These are phyloP conservation scores for Danionella cerebrum DNA, from an alignment of 2,113 vertebrate genomes.

Conservation along the genomic window DNA sequence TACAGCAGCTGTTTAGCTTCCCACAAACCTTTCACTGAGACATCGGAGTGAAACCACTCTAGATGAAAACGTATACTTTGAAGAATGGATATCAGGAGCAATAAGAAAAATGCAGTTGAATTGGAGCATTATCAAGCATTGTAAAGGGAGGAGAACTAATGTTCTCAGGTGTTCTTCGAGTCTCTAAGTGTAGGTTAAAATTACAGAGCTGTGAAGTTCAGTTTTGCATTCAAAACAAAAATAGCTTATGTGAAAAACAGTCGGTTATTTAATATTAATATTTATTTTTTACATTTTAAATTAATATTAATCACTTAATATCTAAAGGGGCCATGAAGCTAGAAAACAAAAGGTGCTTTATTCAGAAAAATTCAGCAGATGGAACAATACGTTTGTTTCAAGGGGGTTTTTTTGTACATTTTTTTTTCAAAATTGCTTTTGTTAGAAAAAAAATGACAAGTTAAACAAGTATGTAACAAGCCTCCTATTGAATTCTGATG, in stretches of 20 bases:
- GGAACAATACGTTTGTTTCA: too few species aligned
- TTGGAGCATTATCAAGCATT: background rate
- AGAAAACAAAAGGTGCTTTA: too few species aligned
- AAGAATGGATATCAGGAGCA: background rate
- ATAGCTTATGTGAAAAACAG: background rate
- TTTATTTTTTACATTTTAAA: too few species aligned
- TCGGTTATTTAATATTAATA: too few species aligned
- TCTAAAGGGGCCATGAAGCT: too few species aligned
- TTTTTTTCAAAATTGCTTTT: too few species aligned
- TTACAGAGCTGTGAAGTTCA: background rate
- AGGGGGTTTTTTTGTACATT: too few species aligned
- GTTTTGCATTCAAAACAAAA: background rate
- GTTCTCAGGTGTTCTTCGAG: background rate
- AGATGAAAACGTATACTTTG: background rate
- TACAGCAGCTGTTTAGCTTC: background rate
- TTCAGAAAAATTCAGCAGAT: too few species aligned
- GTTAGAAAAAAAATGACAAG: too few species aligned
- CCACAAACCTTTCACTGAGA: constrained; percentile 18
- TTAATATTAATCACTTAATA: too few species aligned
- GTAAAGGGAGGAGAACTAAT: background rate
- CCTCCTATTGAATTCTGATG: too few species aligned
- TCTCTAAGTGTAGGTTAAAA: background rate
- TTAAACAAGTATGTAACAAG: too few species aligned
- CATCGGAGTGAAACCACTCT: background rate
- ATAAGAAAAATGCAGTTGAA: background rate